These are phyloP conservation scores for Parapristionchus giblindavisi DNA, from an alignment of 2,888 invertebrate genomes.

Conservation along the genomic window DNA sequence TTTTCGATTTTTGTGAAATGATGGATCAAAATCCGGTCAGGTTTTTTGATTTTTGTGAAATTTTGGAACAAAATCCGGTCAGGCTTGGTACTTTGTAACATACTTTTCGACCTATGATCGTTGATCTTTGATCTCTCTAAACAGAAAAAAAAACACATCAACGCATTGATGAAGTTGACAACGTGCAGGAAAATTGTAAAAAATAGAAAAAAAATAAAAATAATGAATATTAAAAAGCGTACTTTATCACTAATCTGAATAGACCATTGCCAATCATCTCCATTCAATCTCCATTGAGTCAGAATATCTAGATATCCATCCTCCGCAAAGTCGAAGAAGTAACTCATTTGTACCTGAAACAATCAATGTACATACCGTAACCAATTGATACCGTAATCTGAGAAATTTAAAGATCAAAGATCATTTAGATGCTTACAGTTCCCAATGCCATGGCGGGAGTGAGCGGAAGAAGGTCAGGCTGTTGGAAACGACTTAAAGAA, in stretches of 20 bases:
- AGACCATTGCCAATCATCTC: slow-evolving; percentile 22
- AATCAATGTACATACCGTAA: not conserved
- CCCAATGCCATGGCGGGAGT: not conserved
- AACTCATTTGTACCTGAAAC: slow-evolving; percentile 8
- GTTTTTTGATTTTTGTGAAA: too few relatives aligned
- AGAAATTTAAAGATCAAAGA: not conserved
- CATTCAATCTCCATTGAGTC: slow-evolving; percentile 42
- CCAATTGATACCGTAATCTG: too few relatives aligned
- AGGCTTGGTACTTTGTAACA: too few relatives aligned
- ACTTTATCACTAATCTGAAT: slow-evolving; percentile 1
- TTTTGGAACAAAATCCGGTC: too few relatives aligned
- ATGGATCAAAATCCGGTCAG: too few relatives aligned
- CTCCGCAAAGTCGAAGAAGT: slow-evolving; percentile 64
- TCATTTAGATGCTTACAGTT: not conserved
- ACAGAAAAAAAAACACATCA: too few relatives aligned
- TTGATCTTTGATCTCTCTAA: too few relatives aligned
- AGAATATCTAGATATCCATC: slow-evolving; percentile 68
- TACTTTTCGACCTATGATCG: too few relatives aligned
- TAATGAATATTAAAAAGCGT: too few relatives aligned
- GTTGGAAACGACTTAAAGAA: not conserved
- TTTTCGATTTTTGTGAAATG: too few relatives aligned
- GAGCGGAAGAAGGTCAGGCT: not conserved
- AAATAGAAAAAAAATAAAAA: not conserved
- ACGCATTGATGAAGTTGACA: too few relatives aligned
- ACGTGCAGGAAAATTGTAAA: not conserved